Conservation (phyloP, 2,888 invertebrate species). For the Pemphredon lugubris region DNA sequence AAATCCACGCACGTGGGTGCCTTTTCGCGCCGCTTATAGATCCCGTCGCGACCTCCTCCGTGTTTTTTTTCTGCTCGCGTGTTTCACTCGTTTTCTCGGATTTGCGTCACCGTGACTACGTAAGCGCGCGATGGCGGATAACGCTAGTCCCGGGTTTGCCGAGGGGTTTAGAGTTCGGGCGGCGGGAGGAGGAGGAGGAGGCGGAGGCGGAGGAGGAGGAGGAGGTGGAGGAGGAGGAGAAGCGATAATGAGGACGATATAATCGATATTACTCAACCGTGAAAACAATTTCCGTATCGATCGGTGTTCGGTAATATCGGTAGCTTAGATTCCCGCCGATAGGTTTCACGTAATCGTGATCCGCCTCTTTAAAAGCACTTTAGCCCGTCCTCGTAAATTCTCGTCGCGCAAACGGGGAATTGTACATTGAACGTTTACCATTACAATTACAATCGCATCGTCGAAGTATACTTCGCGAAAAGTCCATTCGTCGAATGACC, state of each 20-base stretch:
- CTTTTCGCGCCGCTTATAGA: constrained; percentile 10
- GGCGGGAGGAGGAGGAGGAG: no score
- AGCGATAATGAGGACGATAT: not conserved
- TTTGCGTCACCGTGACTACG: not conserved
- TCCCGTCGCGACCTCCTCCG: not conserved
- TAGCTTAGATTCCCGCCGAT: not conserved
- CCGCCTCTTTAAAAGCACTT: no score
- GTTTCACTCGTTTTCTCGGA: not conserved
- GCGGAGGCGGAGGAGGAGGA: no score
- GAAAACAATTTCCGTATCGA: not conserved
- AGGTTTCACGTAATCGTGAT: not conserved
- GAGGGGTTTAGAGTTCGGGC: no score
- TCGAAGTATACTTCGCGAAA: no score
- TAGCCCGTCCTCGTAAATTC: no score
- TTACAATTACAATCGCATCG: no score
- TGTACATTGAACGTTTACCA: no score
- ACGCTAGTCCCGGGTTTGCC: not conserved
- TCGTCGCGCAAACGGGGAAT: no score
- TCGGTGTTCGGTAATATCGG: not conserved
- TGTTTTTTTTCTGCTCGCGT: not conserved
- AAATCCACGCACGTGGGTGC: constrained; percentile 25
- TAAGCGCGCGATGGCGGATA: constrained; percentile 1
- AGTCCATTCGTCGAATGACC: no score
- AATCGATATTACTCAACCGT: not conserved
- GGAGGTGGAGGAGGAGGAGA: no score